Evolutionary conservation across 2,797 vertebrate species (phyloP).

Genomic region (Cirrhinus mrigala): DNA sequence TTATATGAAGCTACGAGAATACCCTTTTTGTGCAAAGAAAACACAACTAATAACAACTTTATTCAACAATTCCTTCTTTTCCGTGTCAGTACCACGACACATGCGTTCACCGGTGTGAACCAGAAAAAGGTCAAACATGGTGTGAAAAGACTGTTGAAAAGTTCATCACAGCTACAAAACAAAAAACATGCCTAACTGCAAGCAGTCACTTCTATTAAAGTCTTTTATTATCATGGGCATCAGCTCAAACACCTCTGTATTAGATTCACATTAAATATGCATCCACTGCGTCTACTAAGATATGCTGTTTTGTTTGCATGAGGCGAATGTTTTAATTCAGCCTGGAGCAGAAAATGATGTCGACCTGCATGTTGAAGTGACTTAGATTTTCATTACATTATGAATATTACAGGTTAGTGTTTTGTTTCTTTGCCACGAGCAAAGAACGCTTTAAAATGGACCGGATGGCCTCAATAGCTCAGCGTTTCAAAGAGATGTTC

Average conservation of each 20-base stretch:
- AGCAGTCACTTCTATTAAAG: not conserved
- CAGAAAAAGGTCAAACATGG: not conserved
- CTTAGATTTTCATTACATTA: constrained; percentile 42
- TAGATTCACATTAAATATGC: constrained; percentile 51
- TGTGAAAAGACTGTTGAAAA: not conserved
- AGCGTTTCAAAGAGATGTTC: constrained; percentile 28
- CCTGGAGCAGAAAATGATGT: constrained; percentile 47
- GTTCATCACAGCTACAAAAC: not conserved
- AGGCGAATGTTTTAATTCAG: constrained; percentile 48
- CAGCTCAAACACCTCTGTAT: constrained; percentile 21
- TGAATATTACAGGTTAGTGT: constrained; percentile 33
- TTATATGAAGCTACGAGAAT: too few relatives aligned
- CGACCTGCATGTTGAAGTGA: constrained; percentile 46
- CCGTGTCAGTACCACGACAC: too few relatives aligned
- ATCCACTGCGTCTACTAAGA: constrained; percentile 47
- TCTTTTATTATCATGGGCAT: not conserved
- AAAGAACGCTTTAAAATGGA: constrained; percentile 22
- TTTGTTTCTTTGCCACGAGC: constrained; percentile 25
- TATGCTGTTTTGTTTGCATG: constrained; percentile 43
- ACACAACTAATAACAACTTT: too few relatives aligned
- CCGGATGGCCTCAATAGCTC: constrained; percentile 19
- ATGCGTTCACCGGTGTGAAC: too few relatives aligned
- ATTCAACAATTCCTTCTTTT: too few relatives aligned
- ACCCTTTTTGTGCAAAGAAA: too few relatives aligned
- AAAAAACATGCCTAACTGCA: not conserved